Conservation (phyloP, 2,113 vertebrate species). For the Chlorocebus sabaeus region DNA sequence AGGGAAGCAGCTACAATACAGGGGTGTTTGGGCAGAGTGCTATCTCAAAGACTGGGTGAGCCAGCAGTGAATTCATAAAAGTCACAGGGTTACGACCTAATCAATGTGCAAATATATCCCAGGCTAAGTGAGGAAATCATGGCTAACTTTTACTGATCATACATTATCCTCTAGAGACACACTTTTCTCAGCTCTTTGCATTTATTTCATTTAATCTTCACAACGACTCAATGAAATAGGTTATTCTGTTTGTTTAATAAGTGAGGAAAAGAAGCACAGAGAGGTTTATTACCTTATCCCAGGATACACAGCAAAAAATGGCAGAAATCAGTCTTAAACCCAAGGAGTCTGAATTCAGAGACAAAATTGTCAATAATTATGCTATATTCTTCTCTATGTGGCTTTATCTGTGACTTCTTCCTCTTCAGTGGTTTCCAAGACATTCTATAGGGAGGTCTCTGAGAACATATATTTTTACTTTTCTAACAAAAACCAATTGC, state of each 20-base stretch:
- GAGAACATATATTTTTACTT: neutral
- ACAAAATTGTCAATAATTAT: neutral
- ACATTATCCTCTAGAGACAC: neutral
- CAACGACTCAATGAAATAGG: neutral
- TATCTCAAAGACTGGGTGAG: neutral
- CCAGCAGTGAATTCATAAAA: neutral
- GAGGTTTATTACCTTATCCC: neutral
- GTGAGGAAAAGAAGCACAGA: neutral
- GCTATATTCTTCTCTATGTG: neutral
- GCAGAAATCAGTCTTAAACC: neutral
- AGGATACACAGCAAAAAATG: neutral
- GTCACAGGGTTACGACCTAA: neutral
- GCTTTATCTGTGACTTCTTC: neutral
- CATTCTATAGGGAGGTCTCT: neutral
- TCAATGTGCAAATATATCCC: neutral
- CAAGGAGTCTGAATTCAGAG: neutral
- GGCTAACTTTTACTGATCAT: neutral
- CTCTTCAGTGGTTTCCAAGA: neutral
- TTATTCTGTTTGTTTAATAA: neutral
- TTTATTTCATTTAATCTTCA: neutral
- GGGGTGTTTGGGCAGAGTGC: neutral
- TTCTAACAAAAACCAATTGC: neutral
- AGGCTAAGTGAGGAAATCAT: neutral
- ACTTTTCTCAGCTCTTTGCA: neutral
- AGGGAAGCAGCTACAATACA: neutral